phyloP scores from a whole-genome alignment of 1,140 invertebrate genomes.

The Argopecten irradians region DNA sequence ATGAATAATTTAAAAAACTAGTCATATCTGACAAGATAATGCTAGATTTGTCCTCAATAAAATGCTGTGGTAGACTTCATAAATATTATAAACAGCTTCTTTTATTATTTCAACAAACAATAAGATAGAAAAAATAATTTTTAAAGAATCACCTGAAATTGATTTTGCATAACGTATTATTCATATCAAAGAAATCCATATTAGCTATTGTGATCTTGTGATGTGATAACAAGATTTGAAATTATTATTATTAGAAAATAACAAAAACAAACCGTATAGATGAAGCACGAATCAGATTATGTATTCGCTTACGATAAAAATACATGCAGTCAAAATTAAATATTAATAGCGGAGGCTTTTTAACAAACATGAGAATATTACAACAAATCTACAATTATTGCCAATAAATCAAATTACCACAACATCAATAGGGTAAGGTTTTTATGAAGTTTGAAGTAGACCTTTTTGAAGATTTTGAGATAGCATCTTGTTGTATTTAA shows the following conservation, averaged over 20 bases:
- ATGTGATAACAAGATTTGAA: too few relatives aligned
- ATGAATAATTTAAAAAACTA: not conserved
- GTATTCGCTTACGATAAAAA: not conserved
- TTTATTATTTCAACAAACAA: not conserved
- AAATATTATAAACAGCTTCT: not conserved
- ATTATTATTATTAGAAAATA: too few relatives aligned
- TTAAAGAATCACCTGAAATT: not conserved
- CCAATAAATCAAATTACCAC: not conserved
- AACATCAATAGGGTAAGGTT: not conserved
- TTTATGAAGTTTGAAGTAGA: not conserved
- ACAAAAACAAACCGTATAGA: too few relatives aligned
- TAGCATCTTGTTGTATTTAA: not conserved
- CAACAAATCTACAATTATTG: not conserved
- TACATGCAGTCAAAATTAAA: not conserved
- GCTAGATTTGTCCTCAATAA: not conserved
- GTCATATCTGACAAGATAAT: not conserved
- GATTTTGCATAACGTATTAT: not conserved
- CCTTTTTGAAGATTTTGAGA: slow-evolving; percentile 10
- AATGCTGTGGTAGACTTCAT: not conserved
- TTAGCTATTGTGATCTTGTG: too few relatives aligned
- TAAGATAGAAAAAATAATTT: not conserved
- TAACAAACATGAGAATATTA: not conserved
- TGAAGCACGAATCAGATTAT: too few relatives aligned
- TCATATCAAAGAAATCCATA: not conserved
- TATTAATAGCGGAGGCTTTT: not conserved